These are phyloP conservation scores for Pseudoips prasinana DNA, from an alignment of 2,888 invertebrate species.

Conservation along the genomic window DNA sequence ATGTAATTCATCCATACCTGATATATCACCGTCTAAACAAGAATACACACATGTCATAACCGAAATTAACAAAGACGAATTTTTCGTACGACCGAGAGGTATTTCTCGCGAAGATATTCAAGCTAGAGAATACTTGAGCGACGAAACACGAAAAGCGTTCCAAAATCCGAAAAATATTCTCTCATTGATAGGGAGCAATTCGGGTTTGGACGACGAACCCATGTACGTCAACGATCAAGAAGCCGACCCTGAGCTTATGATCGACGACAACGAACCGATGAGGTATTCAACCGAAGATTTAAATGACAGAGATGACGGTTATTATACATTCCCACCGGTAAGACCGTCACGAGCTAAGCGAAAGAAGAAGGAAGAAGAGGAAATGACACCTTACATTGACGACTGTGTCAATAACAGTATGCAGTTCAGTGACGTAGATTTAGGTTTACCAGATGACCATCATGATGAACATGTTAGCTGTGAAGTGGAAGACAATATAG, in stretches of 20 bases:
- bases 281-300: conserved; percentile 68
- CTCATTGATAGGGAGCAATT: conserved; percentile 80
- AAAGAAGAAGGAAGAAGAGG: conserved; percentile 64
- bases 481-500: conserved; percentile 34
- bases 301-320: conserved; percentile 76
- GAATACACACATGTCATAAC: conserved; percentile 85
- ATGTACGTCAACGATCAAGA: conserved; percentile 65
- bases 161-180: conserved; percentile 85
- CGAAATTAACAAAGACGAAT: conserved; percentile 94
- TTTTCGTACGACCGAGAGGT: conserved; percentile 91
- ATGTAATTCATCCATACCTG: conserved; percentile 50
- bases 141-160: conserved; percentile 91
- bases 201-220: conserved; percentile 53
- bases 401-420: conserved; percentile 66
- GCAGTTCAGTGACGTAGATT: conserved; percentile 73
- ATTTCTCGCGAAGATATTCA: conserved; percentile 92
- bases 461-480: conserved; percentile 44
- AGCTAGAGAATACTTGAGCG: conserved; percentile 88
- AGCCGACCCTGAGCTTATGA: conserved; percentile 61
- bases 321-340: conserved; percentile 79
- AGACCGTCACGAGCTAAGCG: conserved; percentile 81
- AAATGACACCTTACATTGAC: conserved; percentile 67
- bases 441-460: conserved; percentile 76
- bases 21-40: conserved; percentile 66
- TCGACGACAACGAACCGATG: conserved; percentile 58